These are phyloP conservation scores for Myoxocephalus aenaeus DNA, from an alignment of 2,797 vertebrate species.

Conservation along the genomic window DNA sequence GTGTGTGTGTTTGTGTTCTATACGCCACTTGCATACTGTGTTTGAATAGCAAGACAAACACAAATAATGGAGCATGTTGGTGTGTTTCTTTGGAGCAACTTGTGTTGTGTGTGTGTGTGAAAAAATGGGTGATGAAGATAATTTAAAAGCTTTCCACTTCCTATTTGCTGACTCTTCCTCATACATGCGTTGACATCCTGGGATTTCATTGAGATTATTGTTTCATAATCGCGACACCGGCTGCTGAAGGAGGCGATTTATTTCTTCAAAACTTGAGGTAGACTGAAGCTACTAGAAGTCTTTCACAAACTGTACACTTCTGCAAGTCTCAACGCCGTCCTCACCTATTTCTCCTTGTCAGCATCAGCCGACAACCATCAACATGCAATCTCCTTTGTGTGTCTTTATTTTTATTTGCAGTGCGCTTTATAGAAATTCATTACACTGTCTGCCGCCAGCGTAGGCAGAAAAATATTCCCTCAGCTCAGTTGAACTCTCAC, in stretches of 20 bases:
- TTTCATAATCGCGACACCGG: conserved; percentile 29
- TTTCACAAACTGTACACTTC: conserved; percentile 59
- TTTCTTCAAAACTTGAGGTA: conserved; percentile 14
- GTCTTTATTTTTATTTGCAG: conserved; percentile 82
- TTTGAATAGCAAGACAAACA: conserved; percentile 69
- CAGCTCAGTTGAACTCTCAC: conserved; percentile 75
- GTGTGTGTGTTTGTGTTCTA: conserved; percentile 55
- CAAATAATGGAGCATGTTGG: conserved; percentile 48
- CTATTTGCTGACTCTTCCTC: conserved; percentile 40
- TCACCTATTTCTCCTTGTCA: conserved; percentile 68
- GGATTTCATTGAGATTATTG: conserved; percentile 41
- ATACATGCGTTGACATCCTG: conserved; percentile 31
- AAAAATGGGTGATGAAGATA: conserved; percentile 31
- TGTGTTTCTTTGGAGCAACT: conserved; percentile 48
- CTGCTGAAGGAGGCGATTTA: conserved; percentile 1
- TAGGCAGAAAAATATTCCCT: conserved; percentile 79
- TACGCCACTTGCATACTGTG: conserved; percentile 54
- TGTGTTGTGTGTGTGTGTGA: conserved; percentile 30
- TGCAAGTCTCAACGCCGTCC: conserved; percentile 71
- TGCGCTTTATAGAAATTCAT: conserved; percentile 81
- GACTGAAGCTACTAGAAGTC: conserved; percentile 23
- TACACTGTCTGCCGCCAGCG: conserved; percentile 74
- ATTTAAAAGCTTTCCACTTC: conserved; percentile 34
- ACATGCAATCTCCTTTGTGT: conserved; percentile 76
- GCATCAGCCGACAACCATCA: conserved; percentile 76